A percentile compares a stretch with the other conserved stretches of the same genome.
Evolutionary conservation across 92 coral and sea anemone species (phyloP).

Genomic region (Actinostola sp.): DNA sequence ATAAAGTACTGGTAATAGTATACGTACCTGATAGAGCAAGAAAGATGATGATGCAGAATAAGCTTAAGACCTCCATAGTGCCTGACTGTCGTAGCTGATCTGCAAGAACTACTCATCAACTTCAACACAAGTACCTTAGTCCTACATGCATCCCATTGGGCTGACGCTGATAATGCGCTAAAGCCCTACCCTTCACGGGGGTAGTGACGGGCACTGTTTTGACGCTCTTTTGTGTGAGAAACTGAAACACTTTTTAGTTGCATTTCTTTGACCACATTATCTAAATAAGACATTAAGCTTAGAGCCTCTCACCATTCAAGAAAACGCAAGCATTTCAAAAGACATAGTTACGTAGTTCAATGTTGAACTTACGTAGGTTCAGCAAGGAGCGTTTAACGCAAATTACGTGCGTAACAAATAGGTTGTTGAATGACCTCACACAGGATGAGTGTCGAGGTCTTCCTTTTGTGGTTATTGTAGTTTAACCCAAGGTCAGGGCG

Average conservation of each 20-base stretch:
- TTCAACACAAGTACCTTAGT: slow-evolving; percentile 2
- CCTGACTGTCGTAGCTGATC: slow-evolving; percentile 1
- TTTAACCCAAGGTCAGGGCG: background rate
- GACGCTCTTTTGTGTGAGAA: background rate
- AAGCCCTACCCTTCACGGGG: background rate
- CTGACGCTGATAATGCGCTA: background rate
- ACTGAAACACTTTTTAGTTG: background rate
- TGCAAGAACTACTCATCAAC: background rate
- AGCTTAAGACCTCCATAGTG: slow-evolving; percentile 5
- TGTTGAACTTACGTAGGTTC: too few relatives aligned
- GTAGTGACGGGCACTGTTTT: slow-evolving; percentile 1
- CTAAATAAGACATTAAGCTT: too few relatives aligned
- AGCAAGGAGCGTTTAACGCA: background rate
- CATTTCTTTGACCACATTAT: too few relatives aligned
- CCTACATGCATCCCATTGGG: background rate
- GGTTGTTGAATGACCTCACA: background rate
- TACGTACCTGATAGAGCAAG: slow-evolving; percentile 3
- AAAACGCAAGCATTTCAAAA: too few relatives aligned
- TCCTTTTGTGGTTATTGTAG: background rate
- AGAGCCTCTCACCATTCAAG: too few relatives aligned
- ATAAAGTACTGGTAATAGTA: background rate
- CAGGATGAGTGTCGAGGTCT: background rate
- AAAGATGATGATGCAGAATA: slow-evolving; percentile 8
- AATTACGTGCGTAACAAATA: background rate
- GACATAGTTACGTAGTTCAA: too few relatives aligned